Evolutionary conservation across 2,797 vertebrate species (phyloP), one percentile per base, ranked within the genome.

Genomic region (Pangasius sanitwongsei): DNA sequence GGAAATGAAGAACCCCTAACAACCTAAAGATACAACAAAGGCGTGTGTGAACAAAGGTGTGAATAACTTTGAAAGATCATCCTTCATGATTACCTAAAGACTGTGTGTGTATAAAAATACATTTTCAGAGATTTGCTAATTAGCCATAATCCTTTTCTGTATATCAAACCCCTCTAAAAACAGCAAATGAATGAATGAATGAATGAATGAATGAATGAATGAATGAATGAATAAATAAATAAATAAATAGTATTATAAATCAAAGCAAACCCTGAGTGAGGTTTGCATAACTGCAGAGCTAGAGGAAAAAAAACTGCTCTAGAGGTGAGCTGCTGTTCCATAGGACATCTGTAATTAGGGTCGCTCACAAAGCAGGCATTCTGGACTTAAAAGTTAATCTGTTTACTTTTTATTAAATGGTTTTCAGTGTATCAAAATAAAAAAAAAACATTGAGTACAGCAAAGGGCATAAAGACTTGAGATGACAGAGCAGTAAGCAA

Each of bases 231-330:
- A 37, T 37, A 37, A 41, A 41, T 41, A 41, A 41, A 41, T 41
- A n/a, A 9, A n/a, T 2, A 65, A 28, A 65, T 12, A 61, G 83
- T 53, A 87, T 86, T 83, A 78, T 83, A 89, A 89, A 88, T 91
- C 86, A 61, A 57, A 53, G 9, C 50, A 82, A 89, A 82, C 28
- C 18, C 53, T 72, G 77, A 55, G 34, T n/a, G 9, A 50, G 37
- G 18, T 44, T 63, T 2, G 6, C 57, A 81, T 37, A 20, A 69
- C 83, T 74, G 1, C 16, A 85, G 82, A 90, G 81, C 48, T 31
- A 16, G 61, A 28, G 25, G 2, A 25, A 25, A 23, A 61, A 63
- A 25, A 34, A 50, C 55, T n/a, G 74, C 18, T 83, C 57, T 55
- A 31, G 82, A 28, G 61, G 44, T 28, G 72, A 78, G 48, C 85